Evolutionary conservation across 2,888 invertebrate species (phyloP).

Genomic region (Netelia melanura): DNA sequence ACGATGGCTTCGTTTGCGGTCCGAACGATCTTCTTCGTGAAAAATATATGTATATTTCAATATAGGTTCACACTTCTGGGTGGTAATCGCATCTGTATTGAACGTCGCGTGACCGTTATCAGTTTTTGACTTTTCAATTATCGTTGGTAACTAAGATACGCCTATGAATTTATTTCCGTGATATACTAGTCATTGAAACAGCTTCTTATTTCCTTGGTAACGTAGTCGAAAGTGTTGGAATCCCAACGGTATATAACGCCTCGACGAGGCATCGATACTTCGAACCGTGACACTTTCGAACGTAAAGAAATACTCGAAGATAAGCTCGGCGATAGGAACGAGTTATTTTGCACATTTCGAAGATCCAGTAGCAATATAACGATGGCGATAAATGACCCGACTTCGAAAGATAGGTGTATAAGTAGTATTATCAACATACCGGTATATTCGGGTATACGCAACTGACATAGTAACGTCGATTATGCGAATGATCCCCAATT

Average conservation of each 20-base stretch:
- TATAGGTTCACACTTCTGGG: slow-evolving; percentile 33
- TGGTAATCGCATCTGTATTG: not conserved
- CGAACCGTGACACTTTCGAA: slow-evolving; percentile 16
- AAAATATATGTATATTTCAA: not conserved
- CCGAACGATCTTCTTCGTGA: not conserved
- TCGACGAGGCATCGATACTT: slow-evolving; percentile 1
- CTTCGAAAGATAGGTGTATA: slow-evolving; percentile 21
- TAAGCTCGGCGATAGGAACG: slow-evolving; percentile 74
- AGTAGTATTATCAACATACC: not conserved
- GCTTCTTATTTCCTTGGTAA: not conserved
- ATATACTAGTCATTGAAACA: slow-evolving; percentile 24
- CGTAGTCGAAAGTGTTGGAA: slow-evolving; percentile 30
- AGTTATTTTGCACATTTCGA: slow-evolving; percentile 57
- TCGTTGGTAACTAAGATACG: slow-evolving; percentile 12
- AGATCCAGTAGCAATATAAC: slow-evolving; percentile 56
- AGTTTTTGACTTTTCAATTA: slow-evolving; percentile 35
- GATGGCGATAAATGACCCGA: not conserved
- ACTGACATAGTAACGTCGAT: not conserved
- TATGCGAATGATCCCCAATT: slow-evolving; percentile 14
- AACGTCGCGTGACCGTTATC: not conserved
- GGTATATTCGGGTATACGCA: not conserved
- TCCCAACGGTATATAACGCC: not conserved
- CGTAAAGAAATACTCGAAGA: slow-evolving; percentile 62
- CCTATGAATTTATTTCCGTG: not conserved
- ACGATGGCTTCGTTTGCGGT: slow-evolving; percentile 23